Evolutionary conservation across 2,797 vertebrate genomes (phyloP).

Genomic region (Melopsittacus undulatus): DNA sequence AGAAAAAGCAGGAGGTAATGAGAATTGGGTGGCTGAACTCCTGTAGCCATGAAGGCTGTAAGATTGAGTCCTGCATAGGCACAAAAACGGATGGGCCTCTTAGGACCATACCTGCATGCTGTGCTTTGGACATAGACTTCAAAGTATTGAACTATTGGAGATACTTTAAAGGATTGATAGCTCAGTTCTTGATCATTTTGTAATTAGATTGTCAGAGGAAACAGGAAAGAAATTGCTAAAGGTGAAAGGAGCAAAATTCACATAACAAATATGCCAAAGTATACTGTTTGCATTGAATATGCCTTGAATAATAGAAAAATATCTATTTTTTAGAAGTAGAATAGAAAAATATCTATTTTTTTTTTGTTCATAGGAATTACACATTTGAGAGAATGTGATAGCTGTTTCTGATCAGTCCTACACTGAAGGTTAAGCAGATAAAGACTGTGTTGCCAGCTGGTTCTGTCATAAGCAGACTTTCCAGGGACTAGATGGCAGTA

Average conservation of each 20-base stretch:
- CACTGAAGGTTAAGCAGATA: background rate
- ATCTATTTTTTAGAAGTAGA: background rate
- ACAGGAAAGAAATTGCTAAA: background rate
- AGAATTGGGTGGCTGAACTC: background rate
- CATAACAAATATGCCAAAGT: background rate
- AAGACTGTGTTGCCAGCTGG: background rate
- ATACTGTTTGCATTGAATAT: background rate
- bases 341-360: background rate
- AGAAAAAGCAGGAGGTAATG: background rate
- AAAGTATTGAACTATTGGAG: background rate
- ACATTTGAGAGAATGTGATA: background rate
- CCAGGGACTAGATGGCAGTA: background rate
- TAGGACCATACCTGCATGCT: background rate
- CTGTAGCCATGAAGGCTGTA: background rate
- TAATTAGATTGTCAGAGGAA: background rate
- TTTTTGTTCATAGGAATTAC: background rate
- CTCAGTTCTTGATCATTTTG: background rate
- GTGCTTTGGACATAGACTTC: background rate
- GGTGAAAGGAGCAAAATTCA: background rate
- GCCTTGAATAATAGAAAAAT: background rate
- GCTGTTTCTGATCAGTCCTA: background rate
- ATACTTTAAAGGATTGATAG: background rate
- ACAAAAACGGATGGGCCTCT: background rate
- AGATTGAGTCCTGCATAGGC: background rate
- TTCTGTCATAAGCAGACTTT: conserved; percentile 2